Base-by-base conservation (phyloP, 2,797 vertebrate genomes). In the Cichlasoma orientale region DNA sequence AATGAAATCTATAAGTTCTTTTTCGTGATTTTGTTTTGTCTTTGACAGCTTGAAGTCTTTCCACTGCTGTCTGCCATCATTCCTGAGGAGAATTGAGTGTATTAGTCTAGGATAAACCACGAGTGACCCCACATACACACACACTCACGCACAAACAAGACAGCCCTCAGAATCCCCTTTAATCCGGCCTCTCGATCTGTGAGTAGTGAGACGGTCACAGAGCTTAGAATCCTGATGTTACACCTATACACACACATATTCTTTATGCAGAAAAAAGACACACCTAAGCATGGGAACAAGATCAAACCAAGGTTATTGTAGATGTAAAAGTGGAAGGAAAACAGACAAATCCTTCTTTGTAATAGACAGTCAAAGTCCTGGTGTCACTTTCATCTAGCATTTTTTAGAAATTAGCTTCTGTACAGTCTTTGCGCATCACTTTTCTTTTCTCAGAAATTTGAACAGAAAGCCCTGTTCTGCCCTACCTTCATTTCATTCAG, bases 51-150 rank as follows among this genome's bases (percentile, higher is more conserved):
- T 33, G 44, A 25, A 27, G 23, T 66, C 16, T 52, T 78, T 29
- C 50, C n/a, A 29, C 41, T 33, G 71, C 61, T 68, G 23, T 7
- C 63, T 68, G 41, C 10, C 41, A 50, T 68, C 33, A 9, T 55
- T 33, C 31, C 75, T 47, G 8, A 76, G 41, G 36, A 29, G 69
- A 72, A 72, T 41, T 54, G 9, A 50, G 61, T 61, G 61, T 1
- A 73, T 83, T 75, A 79, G 77, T 56, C 19, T 6, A 7, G n/a
- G 44, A 68, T 69, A 27, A 66, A 76, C 36, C 66, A 47, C 8
- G 4, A 56, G 21, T 56, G 21, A 31, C n/a, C 41, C 18, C 57
- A n/a, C 18, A 27, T 27, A 66, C 16, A 66, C 59, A 63, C 52
- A 54, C 59, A 66, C 61, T 1, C 29, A 70, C 12, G 7, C 29